phyloP scores from a whole-genome alignment of 2,888 invertebrate genomes.

The Hirudinaria manillensis region DNA sequence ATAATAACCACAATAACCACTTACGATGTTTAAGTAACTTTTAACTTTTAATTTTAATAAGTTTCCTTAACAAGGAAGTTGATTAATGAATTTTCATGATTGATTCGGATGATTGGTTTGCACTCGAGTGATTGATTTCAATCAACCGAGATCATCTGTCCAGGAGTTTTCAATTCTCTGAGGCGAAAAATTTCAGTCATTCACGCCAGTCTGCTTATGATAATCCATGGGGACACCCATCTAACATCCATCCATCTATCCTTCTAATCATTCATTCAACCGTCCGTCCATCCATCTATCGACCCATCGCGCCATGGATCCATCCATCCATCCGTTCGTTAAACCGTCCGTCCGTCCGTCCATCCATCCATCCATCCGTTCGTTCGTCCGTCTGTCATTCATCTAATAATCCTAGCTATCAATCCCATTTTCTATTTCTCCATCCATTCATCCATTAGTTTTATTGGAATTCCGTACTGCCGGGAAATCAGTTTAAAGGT shows the following conservation, averaged over 20 bases:
- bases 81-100: too few species aligned
- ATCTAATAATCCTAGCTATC: neutral
- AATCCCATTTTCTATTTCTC: neutral
- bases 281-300: neutral
- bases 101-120: too few species aligned
- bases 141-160: neutral
- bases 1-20: too few species aligned
- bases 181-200: neutral
- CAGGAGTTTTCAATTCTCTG: neutral
- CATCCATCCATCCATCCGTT: neutral
- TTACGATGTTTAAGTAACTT: too few species aligned
- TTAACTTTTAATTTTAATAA: too few species aligned
- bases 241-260: constrained; percentile 14
- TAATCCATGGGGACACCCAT: neutral
- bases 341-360: neutral
- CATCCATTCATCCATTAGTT: neutral
- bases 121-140: neutral
- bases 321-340: neutral
- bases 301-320: too few species aligned
- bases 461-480: too few species aligned
- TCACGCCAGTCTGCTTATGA: neutral
- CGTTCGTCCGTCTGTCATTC: neutral
- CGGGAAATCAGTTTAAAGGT: too few species aligned
- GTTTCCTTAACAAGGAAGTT: too few species aligned
- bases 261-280: neutral